Conservation (phyloP, 2,888 invertebrate species). For the Lymantria dispar region DNA sequence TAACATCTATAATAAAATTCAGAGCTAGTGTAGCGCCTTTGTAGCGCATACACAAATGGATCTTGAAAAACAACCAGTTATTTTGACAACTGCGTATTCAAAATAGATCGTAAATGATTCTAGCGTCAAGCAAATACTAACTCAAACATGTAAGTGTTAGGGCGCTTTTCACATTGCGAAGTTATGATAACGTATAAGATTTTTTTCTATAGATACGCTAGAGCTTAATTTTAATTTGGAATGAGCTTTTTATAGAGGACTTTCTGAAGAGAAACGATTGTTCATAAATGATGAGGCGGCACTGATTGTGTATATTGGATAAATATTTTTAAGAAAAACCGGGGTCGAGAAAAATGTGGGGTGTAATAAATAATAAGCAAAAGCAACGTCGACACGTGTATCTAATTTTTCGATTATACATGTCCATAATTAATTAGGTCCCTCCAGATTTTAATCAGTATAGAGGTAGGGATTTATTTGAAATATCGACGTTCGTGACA, state of each 20-base stretch:
- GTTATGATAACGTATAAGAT: conserved; percentile 47
- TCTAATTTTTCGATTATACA: conserved; percentile 69
- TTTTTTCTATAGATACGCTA: conserved; percentile 65
- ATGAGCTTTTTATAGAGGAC: conserved; percentile 79
- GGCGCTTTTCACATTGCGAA: conserved; percentile 38
- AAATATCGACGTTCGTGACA: conserved; percentile 39
- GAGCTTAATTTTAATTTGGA: conserved; percentile 81
- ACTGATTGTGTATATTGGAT: conserved; percentile 77
- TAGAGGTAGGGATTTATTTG: conserved; percentile 39
- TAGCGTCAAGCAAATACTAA: conserved; percentile 33
- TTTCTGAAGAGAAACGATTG: conserved; percentile 74
- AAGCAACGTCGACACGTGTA: conserved; percentile 71
- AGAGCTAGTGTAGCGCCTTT: conserved; percentile 58
- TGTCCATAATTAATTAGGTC: conserved; percentile 49
- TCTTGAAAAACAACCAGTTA: conserved; percentile 79
- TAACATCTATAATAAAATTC: conserved; percentile 73
- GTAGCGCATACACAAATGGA: conserved; percentile 68
- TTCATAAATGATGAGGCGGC: conserved; percentile 81
- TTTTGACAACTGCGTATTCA: conserved; percentile 62
- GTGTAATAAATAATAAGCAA: conserved; percentile 66
- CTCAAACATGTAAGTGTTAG: conserved; percentile 30
- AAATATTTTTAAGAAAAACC: conserved; percentile 75
- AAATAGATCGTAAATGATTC: conserved; percentile 53
- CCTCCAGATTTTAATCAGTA: conserved; percentile 49
- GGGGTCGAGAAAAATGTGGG: conserved; percentile 59